Conservation (phyloP, 2,113 vertebrate genomes). For the Gymnocephalus cernua region DNA sequence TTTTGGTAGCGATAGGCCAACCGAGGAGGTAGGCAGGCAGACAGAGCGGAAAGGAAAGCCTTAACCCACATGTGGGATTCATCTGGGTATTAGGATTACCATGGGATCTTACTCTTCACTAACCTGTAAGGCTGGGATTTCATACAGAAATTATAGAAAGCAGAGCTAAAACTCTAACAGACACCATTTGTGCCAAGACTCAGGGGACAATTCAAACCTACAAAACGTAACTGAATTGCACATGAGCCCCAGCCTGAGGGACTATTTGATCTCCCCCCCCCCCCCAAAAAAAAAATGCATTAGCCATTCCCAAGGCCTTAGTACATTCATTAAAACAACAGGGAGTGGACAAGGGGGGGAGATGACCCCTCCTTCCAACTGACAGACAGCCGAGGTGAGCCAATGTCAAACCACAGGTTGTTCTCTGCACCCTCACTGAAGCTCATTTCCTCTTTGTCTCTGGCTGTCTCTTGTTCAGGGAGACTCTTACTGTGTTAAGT, state of each 20-base stretch:
- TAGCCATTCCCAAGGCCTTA: slow-evolving; percentile 53
- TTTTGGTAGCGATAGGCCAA: slow-evolving; percentile 28
- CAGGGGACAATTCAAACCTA: slow-evolving; percentile 36
- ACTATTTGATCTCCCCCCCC: slow-evolving; percentile 39
- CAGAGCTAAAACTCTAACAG: neutral
- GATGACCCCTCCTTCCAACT: slow-evolving; percentile 51
- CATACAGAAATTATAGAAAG: neutral
- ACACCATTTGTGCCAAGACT: neutral
- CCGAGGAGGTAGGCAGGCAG: slow-evolving; percentile 1
- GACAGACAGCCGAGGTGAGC: slow-evolving; percentile 67
- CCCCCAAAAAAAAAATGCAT: no score
- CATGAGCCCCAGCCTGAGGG: neutral
- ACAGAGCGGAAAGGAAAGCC: slow-evolving; percentile 20
- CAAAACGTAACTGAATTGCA: slow-evolving; percentile 20
- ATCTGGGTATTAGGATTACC: slow-evolving; percentile 1
- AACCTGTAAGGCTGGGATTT: neutral
- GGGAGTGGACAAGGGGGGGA: slow-evolving; percentile 43
- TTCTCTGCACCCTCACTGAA: slow-evolving; percentile 44
- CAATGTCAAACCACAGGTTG: slow-evolving; percentile 73
- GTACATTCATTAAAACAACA: slow-evolving; percentile 71
- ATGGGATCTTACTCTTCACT: neutral
- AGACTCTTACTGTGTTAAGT: slow-evolving; percentile 37
- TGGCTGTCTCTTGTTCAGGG: slow-evolving; percentile 7
- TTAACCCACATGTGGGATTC: slow-evolving; percentile 20
- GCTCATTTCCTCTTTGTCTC: slow-evolving; percentile 51